These are phyloP conservation scores for Myzus persicae DNA, from an alignment of 1,140 invertebrate species.

Conservation along the genomic window DNA sequence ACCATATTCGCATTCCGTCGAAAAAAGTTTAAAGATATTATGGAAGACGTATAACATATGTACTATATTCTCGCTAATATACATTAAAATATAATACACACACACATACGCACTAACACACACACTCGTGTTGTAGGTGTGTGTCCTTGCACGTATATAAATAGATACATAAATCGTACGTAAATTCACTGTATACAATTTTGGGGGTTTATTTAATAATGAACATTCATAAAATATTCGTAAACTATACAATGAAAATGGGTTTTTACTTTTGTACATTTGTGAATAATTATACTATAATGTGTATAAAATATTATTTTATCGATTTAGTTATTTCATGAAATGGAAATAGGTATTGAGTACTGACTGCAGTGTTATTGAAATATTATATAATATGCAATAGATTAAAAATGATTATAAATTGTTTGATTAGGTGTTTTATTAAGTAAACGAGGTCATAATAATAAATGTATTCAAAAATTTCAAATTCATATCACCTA, in stretches of 20 bases:
- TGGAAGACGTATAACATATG: neutral
- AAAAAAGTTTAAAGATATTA: conserved; percentile 6
- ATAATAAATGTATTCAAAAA: too few species aligned
- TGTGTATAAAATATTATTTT: neutral
- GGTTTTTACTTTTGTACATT: neutral
- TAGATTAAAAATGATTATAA: neutral
- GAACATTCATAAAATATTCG: neutral
- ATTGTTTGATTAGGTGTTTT: neutral
- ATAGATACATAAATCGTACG: neutral
- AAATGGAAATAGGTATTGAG: neutral
- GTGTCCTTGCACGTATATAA: neutral
- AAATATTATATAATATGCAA: neutral
- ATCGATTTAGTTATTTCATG: neutral
- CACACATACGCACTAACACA: neutral
- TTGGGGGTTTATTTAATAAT: neutral
- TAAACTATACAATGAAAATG: neutral
- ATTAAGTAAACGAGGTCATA: neutral
- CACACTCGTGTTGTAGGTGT: too few species aligned
- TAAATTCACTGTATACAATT: neutral
- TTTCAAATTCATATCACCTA: too few species aligned
- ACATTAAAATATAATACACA: neutral
- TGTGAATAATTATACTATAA: neutral
- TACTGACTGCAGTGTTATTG: neutral
- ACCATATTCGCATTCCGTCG: neutral
- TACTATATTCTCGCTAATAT: neutral